phyloP scores from a whole-genome alignment of 2,888 invertebrate genomes.

The Toxonevra muliebris region DNA sequence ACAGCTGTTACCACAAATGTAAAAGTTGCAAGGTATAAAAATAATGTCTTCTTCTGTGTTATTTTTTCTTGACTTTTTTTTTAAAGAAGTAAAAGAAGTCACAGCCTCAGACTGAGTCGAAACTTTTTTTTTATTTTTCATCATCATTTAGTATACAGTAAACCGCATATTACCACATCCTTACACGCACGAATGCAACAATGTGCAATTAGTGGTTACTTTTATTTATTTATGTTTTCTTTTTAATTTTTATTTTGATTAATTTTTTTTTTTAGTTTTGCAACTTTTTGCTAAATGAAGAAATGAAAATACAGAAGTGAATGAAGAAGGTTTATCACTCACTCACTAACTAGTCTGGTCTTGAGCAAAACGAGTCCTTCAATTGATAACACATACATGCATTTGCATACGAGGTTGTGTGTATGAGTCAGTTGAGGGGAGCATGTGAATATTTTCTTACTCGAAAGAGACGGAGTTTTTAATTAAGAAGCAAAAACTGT shows the following conservation, averaged over 20 bases:
- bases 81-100: neutral
- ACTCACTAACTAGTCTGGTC: too few species aligned
- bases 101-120: neutral
- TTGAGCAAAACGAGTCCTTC: too few species aligned
- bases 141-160: neutral
- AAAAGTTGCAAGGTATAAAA: conserved; percentile 7
- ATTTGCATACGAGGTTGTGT: neutral
- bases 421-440: neutral
- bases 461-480: too few species aligned
- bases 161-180: conserved; percentile 62
- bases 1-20: conserved; percentile 44
- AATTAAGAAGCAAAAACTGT: too few species aligned
- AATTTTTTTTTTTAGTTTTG: conserved; percentile 3
- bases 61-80: too few species aligned
- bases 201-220: conserved; percentile 55
- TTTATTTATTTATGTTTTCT: conserved; percentile 23
- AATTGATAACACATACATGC: neutral
- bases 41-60: too few species aligned
- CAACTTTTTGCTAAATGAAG: neutral
- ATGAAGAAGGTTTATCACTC: too few species aligned
- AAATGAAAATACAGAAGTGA: too few species aligned
- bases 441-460: too few species aligned
- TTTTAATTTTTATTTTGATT: conserved; percentile 2
- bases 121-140: neutral
- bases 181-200: conserved; percentile 54